Evolutionary conservation across 2,888 invertebrate species (phyloP).

Genomic region (Pediacus dermestoides): DNA sequence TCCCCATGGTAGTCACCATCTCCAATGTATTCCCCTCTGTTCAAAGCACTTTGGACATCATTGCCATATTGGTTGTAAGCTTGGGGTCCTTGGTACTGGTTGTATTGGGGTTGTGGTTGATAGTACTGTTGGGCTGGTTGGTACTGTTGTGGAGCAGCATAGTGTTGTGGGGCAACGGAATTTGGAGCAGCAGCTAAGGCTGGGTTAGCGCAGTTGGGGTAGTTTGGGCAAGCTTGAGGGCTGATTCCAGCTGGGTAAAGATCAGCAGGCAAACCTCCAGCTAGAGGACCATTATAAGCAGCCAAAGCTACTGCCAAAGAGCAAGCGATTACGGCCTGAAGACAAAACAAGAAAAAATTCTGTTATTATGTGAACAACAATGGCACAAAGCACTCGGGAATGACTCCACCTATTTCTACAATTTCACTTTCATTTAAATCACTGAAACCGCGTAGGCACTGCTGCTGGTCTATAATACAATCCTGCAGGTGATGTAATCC

Average conservation of each 20-base stretch:
- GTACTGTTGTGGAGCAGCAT: slow-evolving; percentile 23
- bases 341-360: slow-evolving; percentile 11
- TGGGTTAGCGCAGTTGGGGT: slow-evolving; percentile 47
- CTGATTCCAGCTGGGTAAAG: slow-evolving; percentile 48
- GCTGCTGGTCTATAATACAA: no score
- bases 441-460: no score
- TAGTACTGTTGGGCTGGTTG: slow-evolving; percentile 26
- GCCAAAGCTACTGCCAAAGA: slow-evolving; percentile 39
- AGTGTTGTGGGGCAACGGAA: slow-evolving; percentile 29
- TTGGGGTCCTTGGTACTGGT: slow-evolving; percentile 28
- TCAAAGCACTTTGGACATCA: slow-evolving; percentile 39
- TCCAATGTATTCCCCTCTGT: slow-evolving; percentile 45
- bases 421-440: no score
- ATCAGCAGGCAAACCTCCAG: slow-evolving; percentile 45
- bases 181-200: slow-evolving; percentile 45
- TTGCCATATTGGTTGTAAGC: slow-evolving; percentile 33
- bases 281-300: slow-evolving; percentile 46
- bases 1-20: slow-evolving; percentile 50
- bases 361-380: no score
- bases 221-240: slow-evolving; percentile 49
- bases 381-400: no score
- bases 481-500: no score
- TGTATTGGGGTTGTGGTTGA: slow-evolving; percentile 18
- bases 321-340: slow-evolving; percentile 45
- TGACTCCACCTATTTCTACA: no score